Evolutionary conservation across 2,113 vertebrate species (phyloP), one percentile per base, ranked within the genome.

Genomic region (Thermophis baileyi): DNA sequence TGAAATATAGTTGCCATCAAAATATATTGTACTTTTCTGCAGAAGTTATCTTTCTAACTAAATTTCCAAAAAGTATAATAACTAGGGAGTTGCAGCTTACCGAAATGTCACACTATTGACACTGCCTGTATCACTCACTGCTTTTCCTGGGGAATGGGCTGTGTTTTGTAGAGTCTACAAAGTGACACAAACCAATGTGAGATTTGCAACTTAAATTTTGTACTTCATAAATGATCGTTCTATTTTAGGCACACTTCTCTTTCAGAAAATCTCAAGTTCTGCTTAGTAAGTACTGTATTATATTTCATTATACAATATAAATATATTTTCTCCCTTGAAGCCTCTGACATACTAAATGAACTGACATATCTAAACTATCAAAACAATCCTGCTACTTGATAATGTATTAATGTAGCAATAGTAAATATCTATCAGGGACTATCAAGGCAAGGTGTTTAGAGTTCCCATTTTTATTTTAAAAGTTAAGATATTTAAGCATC

Each of bases 141-240:
- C 44, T 92, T 98, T 98, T 74, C 86, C 97, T 91, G 98, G 97
- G 93, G 97, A 98, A 22, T 90, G n/a, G 88, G 97, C 95, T 60
- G 94, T 93, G 90, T 95, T 97, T 94, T 96, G 60, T 92, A 94
- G 88, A 93, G 54, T 95, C 96, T 97, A 90, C 24, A 90, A 89
- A 91, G 53, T 25, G 47, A 24, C 0, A 0, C n/a, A 89, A 92
- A 6, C 47, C 44, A 95, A 49, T 2, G 60, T 94, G 63, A 74
- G 91, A 93, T 69, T 25, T 81, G 87, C 0, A 3, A 10, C 90
- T 90, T 94, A 40, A 44, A 89, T 24, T 92, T 0, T 55, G 46
- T 54, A 88, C 12, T 95, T 90, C 30, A 35, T 46, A 93, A 40
- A 86, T 8, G 88, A 89, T 91, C 8, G 54, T 60, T 93, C 35